Conservation (phyloP, 2,113 vertebrate species). For the Collichthys lucidus region DNA sequence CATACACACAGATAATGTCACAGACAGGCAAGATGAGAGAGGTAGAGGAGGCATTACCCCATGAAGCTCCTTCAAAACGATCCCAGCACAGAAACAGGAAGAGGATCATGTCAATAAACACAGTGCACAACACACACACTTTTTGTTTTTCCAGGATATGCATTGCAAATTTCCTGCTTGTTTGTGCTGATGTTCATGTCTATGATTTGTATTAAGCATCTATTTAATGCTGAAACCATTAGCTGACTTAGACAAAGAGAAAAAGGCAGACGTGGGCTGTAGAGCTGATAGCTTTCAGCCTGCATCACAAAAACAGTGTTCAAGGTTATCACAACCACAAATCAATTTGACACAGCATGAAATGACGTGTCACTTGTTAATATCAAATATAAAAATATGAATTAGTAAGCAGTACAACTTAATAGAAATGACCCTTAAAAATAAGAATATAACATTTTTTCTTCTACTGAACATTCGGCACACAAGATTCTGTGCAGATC, state of each 20-base stretch:
- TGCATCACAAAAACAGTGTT: background rate
- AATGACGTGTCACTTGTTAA: background rate
- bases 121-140: background rate
- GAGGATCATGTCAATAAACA: constrained; percentile 85
- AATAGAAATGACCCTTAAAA: too few species aligned
- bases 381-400: background rate
- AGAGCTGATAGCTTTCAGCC: background rate
- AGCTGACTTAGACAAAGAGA: background rate
- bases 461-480: background rate
- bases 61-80: constrained; percentile 95
- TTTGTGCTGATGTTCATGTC: background rate
- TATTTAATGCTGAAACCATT: background rate
- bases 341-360: background rate
- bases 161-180: background rate
- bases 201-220: background rate
- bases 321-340: background rate
- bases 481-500: constrained; percentile 2
- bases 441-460: too few species aligned
- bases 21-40: constrained; percentile 62
- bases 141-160: background rate
- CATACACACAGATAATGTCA: constrained; percentile 60
- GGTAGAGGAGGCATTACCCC: constrained; percentile 92
- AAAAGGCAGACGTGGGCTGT: background rate
- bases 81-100: constrained; percentile 88
- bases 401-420: background rate